Evolutionary conservation across 2,797 vertebrate species (phyloP).

Genomic region (Anas flavirostris): DNA sequence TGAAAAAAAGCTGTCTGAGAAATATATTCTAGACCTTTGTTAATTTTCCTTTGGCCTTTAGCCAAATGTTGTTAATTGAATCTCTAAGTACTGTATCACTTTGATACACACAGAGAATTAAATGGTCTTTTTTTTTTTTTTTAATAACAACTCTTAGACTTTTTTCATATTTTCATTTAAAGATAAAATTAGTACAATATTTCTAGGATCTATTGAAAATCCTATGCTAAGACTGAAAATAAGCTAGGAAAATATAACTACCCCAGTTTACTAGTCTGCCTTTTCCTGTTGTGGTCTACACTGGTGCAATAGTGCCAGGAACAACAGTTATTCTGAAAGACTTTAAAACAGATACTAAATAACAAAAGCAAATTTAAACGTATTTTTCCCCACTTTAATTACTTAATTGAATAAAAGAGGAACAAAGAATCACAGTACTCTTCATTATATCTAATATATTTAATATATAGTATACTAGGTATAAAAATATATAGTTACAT

Average conservation of each 20-base stretch:
- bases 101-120: constrained; percentile 28
- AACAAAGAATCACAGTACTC: constrained; percentile 6
- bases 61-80: constrained; percentile 52
- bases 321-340: neutral
- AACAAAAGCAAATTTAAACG: constrained; percentile 28
- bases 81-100: constrained; percentile 39
- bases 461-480: neutral
- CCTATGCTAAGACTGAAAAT: neutral
- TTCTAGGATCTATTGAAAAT: neutral
- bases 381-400: neutral
- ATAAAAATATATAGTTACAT: neutral
- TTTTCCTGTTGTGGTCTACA: neutral
- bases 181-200: constrained; percentile 32
- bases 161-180: constrained; percentile 15
- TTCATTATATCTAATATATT: neutral
- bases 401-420: neutral
- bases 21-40: constrained; percentile 13
- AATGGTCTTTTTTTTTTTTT: neutral
- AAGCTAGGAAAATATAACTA: neutral
- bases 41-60: constrained; percentile 25
- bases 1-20: constrained; percentile 10
- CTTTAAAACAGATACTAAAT: constrained; percentile 1
- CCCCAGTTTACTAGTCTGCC: neutral
- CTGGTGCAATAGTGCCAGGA: neutral
- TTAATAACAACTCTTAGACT: neutral